Conservation (phyloP, 2,113 vertebrate species). For the Leiothrix lutea region DNA sequence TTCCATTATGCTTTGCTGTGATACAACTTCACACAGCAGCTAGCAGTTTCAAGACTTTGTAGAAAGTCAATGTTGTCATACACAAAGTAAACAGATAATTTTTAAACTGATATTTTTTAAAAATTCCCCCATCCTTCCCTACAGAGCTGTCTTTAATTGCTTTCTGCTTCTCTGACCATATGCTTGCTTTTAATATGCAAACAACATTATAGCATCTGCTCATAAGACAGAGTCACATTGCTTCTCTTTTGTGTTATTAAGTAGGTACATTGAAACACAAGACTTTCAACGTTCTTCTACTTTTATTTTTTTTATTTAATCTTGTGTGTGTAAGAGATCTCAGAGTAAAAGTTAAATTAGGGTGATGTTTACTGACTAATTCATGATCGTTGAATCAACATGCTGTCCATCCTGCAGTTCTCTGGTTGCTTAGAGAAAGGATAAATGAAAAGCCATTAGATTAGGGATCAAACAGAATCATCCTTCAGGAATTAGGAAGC, state of each 20-base stretch:
- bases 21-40: not conserved
- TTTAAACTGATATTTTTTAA: not conserved
- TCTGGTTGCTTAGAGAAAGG: not conserved
- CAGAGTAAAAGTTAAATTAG: not conserved
- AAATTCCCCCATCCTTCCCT: not conserved
- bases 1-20: not conserved
- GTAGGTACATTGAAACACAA: not conserved
- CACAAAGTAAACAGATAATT: not conserved
- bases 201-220: not conserved
- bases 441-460: not conserved
- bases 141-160: not conserved
- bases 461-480: not conserved
- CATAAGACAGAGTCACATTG: not conserved
- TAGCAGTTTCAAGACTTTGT: not conserved
- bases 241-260: not conserved
- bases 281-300: not conserved
- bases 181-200: constrained; percentile 9
- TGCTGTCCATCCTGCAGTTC: not conserved
- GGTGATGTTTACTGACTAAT: not conserved
- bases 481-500: not conserved
- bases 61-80: not conserved
- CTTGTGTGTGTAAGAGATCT: not conserved
- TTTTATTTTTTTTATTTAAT: not conserved
- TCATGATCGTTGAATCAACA: not conserved
- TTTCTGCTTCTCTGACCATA: not conserved